These are phyloP conservation scores for Cryptocheilus praepositus DNA, from an alignment of 2,888 invertebrate species.

Conservation along the genomic window DNA sequence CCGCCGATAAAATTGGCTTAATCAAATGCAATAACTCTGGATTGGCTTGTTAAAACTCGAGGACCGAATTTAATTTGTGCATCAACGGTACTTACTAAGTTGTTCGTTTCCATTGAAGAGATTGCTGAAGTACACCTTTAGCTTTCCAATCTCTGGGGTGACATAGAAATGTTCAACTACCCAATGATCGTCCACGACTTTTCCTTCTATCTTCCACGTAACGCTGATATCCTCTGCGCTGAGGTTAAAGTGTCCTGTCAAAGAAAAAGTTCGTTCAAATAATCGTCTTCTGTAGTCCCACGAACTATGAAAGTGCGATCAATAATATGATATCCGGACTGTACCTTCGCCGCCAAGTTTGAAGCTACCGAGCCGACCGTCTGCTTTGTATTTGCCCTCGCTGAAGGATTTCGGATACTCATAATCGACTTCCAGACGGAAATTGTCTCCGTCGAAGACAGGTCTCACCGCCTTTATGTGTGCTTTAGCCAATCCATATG, in stretches of 20 bases:
- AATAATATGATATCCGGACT: too few species aligned
- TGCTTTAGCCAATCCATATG: constrained; percentile 77
- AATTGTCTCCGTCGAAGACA: constrained; percentile 77
- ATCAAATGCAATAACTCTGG: too few species aligned
- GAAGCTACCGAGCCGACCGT: constrained; percentile 79
- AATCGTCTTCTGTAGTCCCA: background rate
- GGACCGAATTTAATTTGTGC: background rate
- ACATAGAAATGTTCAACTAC: constrained; percentile 77
- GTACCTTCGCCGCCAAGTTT: constrained; percentile 81
- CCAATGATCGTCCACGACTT: constrained; percentile 65
- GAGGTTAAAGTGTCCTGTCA: constrained; percentile 66
- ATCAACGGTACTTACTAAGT: constrained; percentile 78
- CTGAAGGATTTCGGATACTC: constrained; percentile 77
- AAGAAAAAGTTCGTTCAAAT: background rate
- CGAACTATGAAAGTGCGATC: background rate
- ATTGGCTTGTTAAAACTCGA: too few species aligned
- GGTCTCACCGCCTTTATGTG: constrained; percentile 78
- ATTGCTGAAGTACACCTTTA: constrained; percentile 79
- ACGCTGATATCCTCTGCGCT: constrained; percentile 64
- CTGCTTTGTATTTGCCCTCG: constrained; percentile 79
- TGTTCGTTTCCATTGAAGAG: constrained; percentile 79
- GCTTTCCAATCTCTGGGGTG: constrained; percentile 80
- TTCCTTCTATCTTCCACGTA: constrained; percentile 63
- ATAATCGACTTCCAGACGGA: constrained; percentile 79
- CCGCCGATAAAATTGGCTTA: too few species aligned